Conservation (phyloP, 2,797 vertebrate genomes). For the Rhincodon typus region DNA sequence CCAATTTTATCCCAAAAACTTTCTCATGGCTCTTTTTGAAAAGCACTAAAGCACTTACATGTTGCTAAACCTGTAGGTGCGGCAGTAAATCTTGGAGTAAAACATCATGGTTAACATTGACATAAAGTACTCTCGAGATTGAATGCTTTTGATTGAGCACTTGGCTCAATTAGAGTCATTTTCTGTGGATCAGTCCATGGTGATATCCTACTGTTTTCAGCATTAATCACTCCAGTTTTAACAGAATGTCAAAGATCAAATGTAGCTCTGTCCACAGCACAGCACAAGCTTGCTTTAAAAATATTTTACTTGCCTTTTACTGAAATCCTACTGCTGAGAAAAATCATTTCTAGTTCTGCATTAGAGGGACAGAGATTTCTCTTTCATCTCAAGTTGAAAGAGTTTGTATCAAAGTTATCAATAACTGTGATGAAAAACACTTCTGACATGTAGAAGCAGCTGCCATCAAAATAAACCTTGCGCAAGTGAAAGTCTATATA, state of each 20-base stretch:
- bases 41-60: neutral
- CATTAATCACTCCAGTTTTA: neutral
- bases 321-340: neutral
- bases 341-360: neutral
- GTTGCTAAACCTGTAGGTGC: neutral
- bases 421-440: conserved; percentile 28
- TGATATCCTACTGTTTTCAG: conserved; percentile 2
- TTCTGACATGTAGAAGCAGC: conserved; percentile 24
- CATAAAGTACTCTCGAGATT: neutral
- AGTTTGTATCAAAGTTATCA: conserved; percentile 24
- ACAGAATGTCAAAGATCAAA: neutral
- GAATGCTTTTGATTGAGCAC: neutral
- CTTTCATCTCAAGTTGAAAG: conserved; percentile 34
- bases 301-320: neutral
- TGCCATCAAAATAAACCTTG: conserved; percentile 30
- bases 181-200: neutral
- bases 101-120: neutral
- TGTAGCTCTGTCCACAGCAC: neutral
- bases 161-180: neutral
- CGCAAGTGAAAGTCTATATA: conserved; percentile 1
- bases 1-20: neutral
- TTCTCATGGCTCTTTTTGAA: neutral
- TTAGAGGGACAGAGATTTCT: neutral
- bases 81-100: neutral
- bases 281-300: neutral